Conservation (phyloP, 2,888 invertebrate species). For the Thyatira batis region DNA sequence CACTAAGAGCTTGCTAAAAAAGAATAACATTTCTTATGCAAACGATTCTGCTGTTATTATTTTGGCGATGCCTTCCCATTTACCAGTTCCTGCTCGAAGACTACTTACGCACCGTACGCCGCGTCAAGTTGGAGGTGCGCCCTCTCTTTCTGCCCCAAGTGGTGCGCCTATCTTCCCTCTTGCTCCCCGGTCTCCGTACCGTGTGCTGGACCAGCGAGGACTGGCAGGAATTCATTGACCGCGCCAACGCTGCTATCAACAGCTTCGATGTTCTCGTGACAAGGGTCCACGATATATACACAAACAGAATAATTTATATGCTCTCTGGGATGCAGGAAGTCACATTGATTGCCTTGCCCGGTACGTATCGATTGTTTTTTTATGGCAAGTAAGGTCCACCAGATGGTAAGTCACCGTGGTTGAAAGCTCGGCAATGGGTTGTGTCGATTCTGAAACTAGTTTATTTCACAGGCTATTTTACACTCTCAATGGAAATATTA, state of each 20-base stretch:
- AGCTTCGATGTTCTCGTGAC: conserved; percentile 89
- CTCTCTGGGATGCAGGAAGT: conserved; percentile 93
- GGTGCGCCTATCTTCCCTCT: conserved; percentile 89
- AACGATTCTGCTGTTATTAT: too few species aligned
- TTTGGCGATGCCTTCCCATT: too few species aligned
- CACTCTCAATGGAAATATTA: too few species aligned
- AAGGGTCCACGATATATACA: conserved; percentile 94
- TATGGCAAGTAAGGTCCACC: too few species aligned
- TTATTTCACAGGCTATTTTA: too few species aligned
- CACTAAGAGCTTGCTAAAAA: too few species aligned
- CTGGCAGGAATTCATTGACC: conserved; percentile 90
- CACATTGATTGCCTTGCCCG: conserved; percentile 90
- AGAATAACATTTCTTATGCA: too few species aligned
- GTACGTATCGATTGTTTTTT: conserved; percentile 36
- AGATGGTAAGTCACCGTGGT: too few species aligned
- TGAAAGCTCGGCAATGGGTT: too few species aligned
- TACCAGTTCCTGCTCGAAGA: conserved; percentile 89
- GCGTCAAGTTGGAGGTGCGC: conserved; percentile 93
- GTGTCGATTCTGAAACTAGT: too few species aligned
- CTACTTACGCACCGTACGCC: conserved; percentile 86
- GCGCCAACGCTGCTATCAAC: conserved; percentile 89
- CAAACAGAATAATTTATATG: conserved; percentile 94
- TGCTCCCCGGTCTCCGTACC: conserved; percentile 90
- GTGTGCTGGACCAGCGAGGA: conserved; percentile 94
- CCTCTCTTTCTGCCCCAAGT: conserved; percentile 94